Conservation (phyloP, 2,888 invertebrate genomes). For the Acleris laterana region DNA sequence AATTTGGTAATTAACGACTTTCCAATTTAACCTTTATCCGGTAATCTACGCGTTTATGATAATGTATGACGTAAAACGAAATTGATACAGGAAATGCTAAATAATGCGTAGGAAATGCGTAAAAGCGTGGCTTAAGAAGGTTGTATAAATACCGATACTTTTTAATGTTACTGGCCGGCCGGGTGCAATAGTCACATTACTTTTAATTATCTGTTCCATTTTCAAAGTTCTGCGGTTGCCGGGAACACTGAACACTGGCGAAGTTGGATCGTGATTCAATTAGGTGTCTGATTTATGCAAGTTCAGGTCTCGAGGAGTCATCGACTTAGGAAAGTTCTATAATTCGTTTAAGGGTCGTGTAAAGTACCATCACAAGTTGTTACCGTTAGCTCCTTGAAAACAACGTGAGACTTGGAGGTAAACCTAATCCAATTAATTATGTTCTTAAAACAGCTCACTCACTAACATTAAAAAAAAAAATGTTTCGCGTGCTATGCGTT, state of each 20-base stretch:
- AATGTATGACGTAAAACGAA: constrained; percentile 31
- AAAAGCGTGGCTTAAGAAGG: constrained; percentile 14
- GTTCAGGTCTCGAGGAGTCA: constrained; percentile 31
- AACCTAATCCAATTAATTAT: neutral
- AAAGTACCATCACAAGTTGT: neutral
- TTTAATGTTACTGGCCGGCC: constrained; percentile 10
- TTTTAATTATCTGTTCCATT: constrained; percentile 26
- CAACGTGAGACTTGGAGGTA: constrained; percentile 9
- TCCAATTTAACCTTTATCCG: constrained; percentile 30
- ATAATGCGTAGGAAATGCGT: constrained; percentile 25
- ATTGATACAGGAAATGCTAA: constrained; percentile 32
- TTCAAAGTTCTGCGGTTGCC: constrained; percentile 16
- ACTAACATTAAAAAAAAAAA: neutral
- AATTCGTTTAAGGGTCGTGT: constrained; percentile 12
- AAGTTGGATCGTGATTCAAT: constrained; percentile 28
- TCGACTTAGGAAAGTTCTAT: constrained; percentile 19
- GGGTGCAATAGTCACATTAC: constrained; percentile 29
- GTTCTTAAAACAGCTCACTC: too few relatives aligned
- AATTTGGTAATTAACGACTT: constrained; percentile 24
- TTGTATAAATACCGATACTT: constrained; percentile 4
- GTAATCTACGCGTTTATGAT: constrained; percentile 28
- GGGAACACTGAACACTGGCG: constrained; percentile 6
- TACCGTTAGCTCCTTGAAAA: neutral
- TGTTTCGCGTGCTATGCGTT: too few relatives aligned
- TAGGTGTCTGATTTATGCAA: constrained; percentile 25